Percentiles rank a stretch among this genome's conserved stretches.
Conservation (phyloP, 2,113 vertebrate genomes). For the Charadrius vociferus region DNA sequence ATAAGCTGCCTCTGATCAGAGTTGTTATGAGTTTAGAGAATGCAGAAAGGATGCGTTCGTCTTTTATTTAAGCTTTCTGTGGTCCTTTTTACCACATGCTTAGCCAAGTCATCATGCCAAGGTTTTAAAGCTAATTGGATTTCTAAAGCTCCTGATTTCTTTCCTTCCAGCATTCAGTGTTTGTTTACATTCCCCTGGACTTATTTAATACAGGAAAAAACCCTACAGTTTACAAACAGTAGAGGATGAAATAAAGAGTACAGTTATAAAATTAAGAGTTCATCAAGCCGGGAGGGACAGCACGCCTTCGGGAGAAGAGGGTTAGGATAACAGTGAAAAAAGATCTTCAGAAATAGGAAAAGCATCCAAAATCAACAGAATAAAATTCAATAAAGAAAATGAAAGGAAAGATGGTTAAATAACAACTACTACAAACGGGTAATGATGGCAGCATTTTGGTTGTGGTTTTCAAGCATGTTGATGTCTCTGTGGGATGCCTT, state of each 20-base stretch:
- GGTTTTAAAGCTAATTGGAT: constrained; percentile 49
- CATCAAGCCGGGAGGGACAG: neutral
- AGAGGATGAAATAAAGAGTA: neutral
- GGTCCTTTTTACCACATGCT: neutral
- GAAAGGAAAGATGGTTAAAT: neutral
- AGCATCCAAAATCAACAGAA: neutral
- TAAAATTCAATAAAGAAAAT: neutral
- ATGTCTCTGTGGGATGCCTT: neutral
- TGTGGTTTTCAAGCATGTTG: neutral
- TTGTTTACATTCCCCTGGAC: constrained; percentile 52
- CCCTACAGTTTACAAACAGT: constrained; percentile 24
- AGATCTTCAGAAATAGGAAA: neutral
- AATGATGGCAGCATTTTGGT: neutral
- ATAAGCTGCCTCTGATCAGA: neutral
- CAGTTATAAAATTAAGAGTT: neutral
- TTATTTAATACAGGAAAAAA: constrained; percentile 17
- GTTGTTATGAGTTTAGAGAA: neutral
- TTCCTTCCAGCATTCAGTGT: constrained; percentile 27
- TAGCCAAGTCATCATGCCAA: constrained; percentile 33
- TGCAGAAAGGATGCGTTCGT: neutral
- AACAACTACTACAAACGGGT: neutral
- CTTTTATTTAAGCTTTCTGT: constrained; percentile 6
- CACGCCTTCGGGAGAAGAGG: neutral
- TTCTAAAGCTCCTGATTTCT: constrained; percentile 48
- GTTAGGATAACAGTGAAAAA: neutral